Base-by-base conservation (phyloP, 2,888 invertebrate species). In the Drosophila subsilvestris region DNA sequence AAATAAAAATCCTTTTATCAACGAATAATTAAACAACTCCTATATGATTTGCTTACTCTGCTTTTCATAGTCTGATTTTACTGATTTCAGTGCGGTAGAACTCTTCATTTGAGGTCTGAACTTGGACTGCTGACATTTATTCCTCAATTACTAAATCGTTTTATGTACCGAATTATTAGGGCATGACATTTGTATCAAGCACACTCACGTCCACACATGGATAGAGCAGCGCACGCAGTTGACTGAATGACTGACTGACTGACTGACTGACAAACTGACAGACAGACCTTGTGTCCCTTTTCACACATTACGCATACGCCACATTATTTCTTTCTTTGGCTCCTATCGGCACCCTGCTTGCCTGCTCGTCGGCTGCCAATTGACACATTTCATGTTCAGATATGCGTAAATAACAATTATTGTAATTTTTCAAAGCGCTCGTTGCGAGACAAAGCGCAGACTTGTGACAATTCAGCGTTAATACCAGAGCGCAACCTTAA, bases 361-460 rank as follows among this genome's bases (percentile, higher is more conserved):
- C 37, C 22, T 57, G 63, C 68, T 79, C 71, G 75, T 76, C 75
- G 75, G 57, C 51, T 80, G 74, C 78, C 78, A 83, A 84, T 84
- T 84, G 82, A 75, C 79, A 79, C 82, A 76, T 87, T 81, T 81
- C 75, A 71, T 89, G 79, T 77, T 85, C 78, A 84, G 74, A 87
- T 76, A 88, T 80, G 86, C 88, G 87, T 88, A 82, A 88, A 89
- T 79, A 85, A 80, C 83, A 80, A 88, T 88, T 84, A 84, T 82
- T 79, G 81, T 85, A 85, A 76, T 80, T 78, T 82, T 75, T 77
- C 61, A 65, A 48, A 29, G 49, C 62, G 63, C 50, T 68, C 47
- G 47, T 61, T 74, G 63, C 59, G 71, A 76, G 72, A 84, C 84
- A 81, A 81, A 72, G 79, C 76, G 59, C 55, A 72, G 79, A 80